Conservation (phyloP, 2,888 invertebrate species). For the Tachina fera region DNA sequence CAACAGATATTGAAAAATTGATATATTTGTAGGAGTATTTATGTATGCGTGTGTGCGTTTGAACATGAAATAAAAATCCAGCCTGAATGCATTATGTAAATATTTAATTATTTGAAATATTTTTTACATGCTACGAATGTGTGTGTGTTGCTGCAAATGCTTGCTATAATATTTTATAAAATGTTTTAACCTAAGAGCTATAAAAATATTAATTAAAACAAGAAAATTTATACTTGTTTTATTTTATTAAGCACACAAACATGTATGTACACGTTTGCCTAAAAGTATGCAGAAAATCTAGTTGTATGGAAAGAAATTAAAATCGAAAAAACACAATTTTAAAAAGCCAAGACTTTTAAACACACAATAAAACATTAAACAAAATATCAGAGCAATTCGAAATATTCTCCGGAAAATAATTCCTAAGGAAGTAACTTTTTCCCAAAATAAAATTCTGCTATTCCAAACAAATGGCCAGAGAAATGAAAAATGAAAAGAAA, state of each 20-base stretch:
- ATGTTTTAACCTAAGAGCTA: conserved; percentile 7
- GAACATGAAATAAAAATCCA: conserved; percentile 27
- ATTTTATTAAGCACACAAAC: background rate
- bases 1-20: conserved; percentile 69
- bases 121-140: background rate
- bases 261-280: background rate
- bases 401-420: no score
- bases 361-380: no score
- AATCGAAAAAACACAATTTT: no score
- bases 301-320: background rate
- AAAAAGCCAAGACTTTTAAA: no score
- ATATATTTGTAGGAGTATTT: conserved; percentile 56
- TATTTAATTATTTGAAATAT: conserved; percentile 66
- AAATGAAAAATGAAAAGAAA: no score
- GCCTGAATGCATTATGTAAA: conserved; percentile 65
- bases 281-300: background rate
- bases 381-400: no score
- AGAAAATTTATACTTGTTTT: conserved; percentile 5
- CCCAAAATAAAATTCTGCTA: no score
- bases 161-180: conserved; percentile 26
- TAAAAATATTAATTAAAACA: conserved; percentile 55
- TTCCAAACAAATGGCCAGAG: no score
- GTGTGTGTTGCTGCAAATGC: background rate
- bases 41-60: background rate
- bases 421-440: no score